Conservation (phyloP, 2,888 invertebrate genomes). For the Chromoteleia sp. region DNA sequence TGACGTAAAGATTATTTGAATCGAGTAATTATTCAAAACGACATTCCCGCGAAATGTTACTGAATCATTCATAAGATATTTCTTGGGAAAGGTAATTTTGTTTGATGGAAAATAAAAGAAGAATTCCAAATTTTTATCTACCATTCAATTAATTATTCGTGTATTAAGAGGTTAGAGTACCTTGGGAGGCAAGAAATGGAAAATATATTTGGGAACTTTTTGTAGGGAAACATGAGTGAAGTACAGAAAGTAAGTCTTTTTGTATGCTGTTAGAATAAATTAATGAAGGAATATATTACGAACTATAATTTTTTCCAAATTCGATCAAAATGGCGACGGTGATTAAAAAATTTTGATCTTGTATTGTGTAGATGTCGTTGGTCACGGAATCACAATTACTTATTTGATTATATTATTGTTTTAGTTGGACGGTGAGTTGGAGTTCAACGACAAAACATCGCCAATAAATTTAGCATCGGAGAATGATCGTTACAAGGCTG, state of each 20-base stretch:
- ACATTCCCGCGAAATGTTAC: background rate
- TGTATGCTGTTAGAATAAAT: too few species aligned
- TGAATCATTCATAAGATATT: background rate
- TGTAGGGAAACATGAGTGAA: too few species aligned
- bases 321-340: too few species aligned
- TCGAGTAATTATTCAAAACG: slow-evolving; percentile 13
- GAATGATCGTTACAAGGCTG: slow-evolving; percentile 73
- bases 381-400: too few species aligned
- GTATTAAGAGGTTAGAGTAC: background rate
- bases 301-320: too few species aligned
- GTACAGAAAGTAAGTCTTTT: too few species aligned
- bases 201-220: too few species aligned
- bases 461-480: slow-evolving; percentile 75
- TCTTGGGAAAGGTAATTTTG: background rate
- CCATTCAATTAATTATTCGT: background rate
- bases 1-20: slow-evolving; percentile 7
- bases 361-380: too few species aligned
- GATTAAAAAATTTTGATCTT: too few species aligned
- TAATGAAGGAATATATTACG: too few species aligned
- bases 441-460: slow-evolving; percentile 70
- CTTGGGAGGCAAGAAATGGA: too few species aligned
- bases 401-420: slow-evolving; percentile 26
- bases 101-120: background rate
- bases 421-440: slow-evolving; percentile 75
- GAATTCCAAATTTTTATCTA: background rate